Conservation (phyloP, 2,113 vertebrate species). For the Nycticorax nycticorax region DNA sequence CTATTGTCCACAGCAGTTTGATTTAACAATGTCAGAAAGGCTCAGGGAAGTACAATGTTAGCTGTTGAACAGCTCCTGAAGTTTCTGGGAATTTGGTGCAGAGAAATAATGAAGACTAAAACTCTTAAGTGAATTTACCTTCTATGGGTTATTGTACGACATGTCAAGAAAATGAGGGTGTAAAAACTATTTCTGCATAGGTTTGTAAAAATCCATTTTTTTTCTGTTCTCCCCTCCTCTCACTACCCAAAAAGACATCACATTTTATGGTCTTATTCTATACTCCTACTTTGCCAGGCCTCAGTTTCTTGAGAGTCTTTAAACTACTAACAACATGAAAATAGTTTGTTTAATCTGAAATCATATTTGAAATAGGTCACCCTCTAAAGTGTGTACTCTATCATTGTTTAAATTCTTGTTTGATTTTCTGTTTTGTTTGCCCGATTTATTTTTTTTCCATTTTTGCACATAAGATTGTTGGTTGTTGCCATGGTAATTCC, state of each 20-base stretch:
- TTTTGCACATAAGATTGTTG: slow-evolving; percentile 68
- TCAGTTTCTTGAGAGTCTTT: slow-evolving; percentile 24
- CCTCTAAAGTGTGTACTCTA: neutral
- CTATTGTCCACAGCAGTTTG: neutral
- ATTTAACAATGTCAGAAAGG: neutral
- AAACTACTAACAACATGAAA: neutral
- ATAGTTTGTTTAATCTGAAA: neutral
- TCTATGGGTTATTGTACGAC: neutral
- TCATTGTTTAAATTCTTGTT: slow-evolving; percentile 12
- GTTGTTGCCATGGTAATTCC: slow-evolving; percentile 74
- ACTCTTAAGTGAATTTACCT: neutral
- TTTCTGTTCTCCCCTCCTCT: neutral
- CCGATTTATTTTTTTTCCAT: slow-evolving; percentile 38
- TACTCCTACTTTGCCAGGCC: neutral
- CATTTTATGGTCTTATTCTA: neutral
- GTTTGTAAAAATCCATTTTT: neutral
- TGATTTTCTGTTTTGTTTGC: slow-evolving; percentile 66
- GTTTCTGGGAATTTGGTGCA: neutral
- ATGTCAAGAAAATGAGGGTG: neutral
- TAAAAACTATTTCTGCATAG: neutral
- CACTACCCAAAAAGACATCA: fast-evolving
- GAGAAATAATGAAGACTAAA: neutral
- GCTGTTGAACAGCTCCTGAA: neutral
- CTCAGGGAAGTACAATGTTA: neutral
- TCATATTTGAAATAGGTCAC: neutral